phyloP scores from a whole-genome alignment of 1,140 invertebrate species.

The Caenorhabditis remanei region DNA sequence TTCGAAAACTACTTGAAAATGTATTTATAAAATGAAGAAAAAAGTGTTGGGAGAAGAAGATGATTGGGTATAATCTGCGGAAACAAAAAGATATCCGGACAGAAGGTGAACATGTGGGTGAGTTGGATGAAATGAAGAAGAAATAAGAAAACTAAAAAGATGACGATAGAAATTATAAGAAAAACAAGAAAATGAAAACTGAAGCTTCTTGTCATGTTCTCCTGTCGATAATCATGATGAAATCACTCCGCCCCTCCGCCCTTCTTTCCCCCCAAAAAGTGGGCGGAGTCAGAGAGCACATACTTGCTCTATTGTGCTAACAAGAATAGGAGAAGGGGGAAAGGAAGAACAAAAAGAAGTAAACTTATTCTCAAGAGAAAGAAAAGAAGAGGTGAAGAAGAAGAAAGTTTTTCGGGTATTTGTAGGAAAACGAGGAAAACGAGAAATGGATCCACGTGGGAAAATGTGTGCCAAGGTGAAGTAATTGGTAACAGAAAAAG shows the following conservation, averaged over 20 bases:
- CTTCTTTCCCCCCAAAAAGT: neutral
- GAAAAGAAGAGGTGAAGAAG: neutral
- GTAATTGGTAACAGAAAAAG: constrained; percentile 1
- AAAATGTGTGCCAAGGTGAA: constrained; percentile 8
- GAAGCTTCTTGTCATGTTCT: neutral
- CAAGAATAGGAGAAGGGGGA: neutral
- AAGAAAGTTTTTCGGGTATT: neutral
- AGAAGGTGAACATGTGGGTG: neutral
- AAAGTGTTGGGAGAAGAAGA: constrained; percentile 8
- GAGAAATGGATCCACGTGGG: constrained; percentile 45
- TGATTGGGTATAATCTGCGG: constrained; percentile 46
- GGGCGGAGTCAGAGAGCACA: constrained; percentile 7
- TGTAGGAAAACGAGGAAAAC: neutral
- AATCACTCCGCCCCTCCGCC: constrained; percentile 17
- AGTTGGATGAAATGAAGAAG: neutral
- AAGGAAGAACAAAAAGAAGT: constrained; percentile 18
- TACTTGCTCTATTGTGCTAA: neutral
- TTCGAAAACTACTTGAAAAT: constrained; percentile 7
- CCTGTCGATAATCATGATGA: constrained; percentile 34
- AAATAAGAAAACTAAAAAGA: neutral
- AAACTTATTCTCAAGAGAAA: constrained; percentile 33
- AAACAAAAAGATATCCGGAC: constrained; percentile 24
- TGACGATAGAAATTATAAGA: neutral
- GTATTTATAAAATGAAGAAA: neutral
- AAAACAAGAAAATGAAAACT: neutral